Evolutionary conservation across 2,113 vertebrate genomes (phyloP).

Genomic region (Crotalus horridus): DNA sequence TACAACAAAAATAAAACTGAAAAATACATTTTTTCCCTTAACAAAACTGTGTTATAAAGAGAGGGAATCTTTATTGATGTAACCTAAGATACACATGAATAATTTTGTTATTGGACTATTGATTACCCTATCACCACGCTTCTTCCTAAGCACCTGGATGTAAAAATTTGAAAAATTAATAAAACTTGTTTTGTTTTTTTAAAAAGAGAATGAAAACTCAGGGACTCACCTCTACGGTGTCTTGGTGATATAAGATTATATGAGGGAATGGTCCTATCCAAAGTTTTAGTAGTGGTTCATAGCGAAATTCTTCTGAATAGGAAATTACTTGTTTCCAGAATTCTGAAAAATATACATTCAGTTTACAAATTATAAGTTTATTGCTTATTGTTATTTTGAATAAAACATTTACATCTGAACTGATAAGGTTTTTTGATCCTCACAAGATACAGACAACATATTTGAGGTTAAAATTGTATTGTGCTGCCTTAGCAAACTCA

Average conservation of each 20-base stretch:
- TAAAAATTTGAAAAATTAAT: too few species aligned
- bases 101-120: too few species aligned
- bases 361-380: conserved; percentile 12
- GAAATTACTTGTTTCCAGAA: conserved; percentile 82
- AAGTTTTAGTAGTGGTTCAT: conserved; percentile 75
- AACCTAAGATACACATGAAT: too few species aligned
- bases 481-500: not conserved
- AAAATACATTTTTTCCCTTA: too few species aligned
- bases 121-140: too few species aligned
- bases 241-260: conserved; percentile 76
- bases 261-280: conserved; percentile 86
- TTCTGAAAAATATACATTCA: conserved; percentile 65
- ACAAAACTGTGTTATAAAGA: too few species aligned
- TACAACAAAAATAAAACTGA: too few species aligned
- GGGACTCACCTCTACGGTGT: conserved; percentile 82
- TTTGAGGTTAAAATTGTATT: not conserved
- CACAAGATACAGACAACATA: not conserved
- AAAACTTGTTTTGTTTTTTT: too few species aligned
- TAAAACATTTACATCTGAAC: not conserved
- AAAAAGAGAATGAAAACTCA: not conserved
- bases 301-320: conserved; percentile 39
- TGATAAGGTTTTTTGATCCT: not conserved
- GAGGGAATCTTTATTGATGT: too few species aligned
- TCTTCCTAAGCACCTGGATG: too few species aligned
- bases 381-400: not conserved